Evolutionary conservation across 2,888 invertebrate genomes (phyloP).

Genomic region (Mythimna loreyi): DNA sequence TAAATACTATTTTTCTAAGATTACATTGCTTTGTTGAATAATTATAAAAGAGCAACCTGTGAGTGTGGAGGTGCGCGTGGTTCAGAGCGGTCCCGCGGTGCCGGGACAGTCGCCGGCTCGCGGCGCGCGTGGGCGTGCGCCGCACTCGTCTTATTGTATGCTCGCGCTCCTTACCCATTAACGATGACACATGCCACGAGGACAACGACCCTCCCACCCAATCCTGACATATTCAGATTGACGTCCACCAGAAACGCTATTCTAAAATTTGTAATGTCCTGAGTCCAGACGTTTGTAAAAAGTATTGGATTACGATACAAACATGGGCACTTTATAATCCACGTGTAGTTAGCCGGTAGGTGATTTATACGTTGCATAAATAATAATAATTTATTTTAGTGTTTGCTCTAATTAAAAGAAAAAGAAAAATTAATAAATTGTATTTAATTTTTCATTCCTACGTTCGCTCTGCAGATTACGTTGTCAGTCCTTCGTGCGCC

Average conservation of each 20-base stretch:
- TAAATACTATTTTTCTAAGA: background rate
- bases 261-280: background rate
- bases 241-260: background rate
- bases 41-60: background rate
- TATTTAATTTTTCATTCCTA: background rate
- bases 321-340: no score
- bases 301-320: no score
- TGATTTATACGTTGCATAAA: no score
- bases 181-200: conserved; percentile 32
- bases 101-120: background rate
- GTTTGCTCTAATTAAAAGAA: no score
- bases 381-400: no score
- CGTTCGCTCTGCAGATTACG: background rate
- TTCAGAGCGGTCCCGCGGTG: background rate
- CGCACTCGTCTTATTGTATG: conserved; percentile 30
- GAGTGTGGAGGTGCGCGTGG: background rate
- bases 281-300: no score
- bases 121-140: background rate
- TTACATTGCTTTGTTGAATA: background rate
- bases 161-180: conserved; percentile 38
- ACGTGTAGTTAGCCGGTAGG: no score
- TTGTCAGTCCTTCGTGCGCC: background rate
- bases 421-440: no score
- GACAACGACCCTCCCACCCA: conserved; percentile 33
- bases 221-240: background rate